phyloP scores from a whole-genome alignment of 2,113 vertebrate species.

The Aldabrachelys gigantea region DNA sequence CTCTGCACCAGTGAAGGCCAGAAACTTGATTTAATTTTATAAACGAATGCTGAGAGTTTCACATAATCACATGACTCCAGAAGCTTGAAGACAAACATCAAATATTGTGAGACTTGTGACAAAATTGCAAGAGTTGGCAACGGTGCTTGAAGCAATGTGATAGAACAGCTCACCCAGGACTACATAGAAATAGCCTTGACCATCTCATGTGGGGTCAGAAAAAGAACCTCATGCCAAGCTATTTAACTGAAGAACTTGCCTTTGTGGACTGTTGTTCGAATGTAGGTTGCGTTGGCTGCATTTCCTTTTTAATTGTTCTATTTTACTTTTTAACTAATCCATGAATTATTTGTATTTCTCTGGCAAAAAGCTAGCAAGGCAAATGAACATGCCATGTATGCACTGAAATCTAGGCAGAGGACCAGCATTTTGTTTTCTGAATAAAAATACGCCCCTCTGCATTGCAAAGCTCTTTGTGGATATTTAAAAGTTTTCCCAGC shows the following conservation, averaged over 20 bases:
- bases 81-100: not conserved
- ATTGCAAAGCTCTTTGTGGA: not conserved
- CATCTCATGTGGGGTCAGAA: rapidly evolving
- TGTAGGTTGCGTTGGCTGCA: not conserved
- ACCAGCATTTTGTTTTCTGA: not conserved
- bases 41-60: not conserved
- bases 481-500: not conserved
- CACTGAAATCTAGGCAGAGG: not conserved
- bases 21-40: rapidly evolving
- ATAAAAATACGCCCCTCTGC: not conserved
- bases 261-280: not conserved
- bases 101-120: not conserved
- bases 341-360: conserved; percentile 39
- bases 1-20: rapidly evolving
- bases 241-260: not conserved
- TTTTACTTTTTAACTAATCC: not conserved
- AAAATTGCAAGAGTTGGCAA: not conserved
- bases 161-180: no score
- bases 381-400: not conserved
- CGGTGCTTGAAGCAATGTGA: not conserved
- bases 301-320: not conserved
- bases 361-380: not conserved
- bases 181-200: not conserved
- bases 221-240: not conserved
- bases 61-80: not conserved